phyloP scores from a whole-genome alignment of 2,888 invertebrate species.

The Drosophila robusta region DNA sequence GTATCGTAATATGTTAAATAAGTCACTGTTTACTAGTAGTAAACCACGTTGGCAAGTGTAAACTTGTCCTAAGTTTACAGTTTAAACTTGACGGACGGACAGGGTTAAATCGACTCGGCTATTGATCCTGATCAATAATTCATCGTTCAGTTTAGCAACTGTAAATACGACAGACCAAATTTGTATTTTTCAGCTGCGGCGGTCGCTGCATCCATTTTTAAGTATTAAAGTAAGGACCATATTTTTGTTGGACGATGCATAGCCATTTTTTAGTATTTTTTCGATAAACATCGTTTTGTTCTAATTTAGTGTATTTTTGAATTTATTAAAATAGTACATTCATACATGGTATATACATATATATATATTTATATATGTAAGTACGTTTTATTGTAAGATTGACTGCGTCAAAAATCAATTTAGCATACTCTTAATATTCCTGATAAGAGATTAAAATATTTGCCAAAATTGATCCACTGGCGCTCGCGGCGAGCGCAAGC shows the following conservation, averaged over 20 bases:
- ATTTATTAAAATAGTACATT: conserved; percentile 14
- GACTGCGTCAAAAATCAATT: conserved; percentile 28
- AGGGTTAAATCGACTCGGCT: no score
- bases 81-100: no score
- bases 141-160: no score
- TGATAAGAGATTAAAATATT: conserved; percentile 28
- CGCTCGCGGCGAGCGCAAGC: conserved; percentile 66
- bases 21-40: no score
- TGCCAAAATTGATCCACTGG: conserved; percentile 79
- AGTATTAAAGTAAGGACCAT: background rate
- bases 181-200: background rate
- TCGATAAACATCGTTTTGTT: background rate
- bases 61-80: no score
- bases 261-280: conserved; percentile 17
- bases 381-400: conserved; percentile 2
- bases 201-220: background rate
- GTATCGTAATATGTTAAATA: no score
- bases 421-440: conserved; percentile 22
- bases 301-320: conserved; percentile 21
- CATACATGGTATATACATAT: conserved; percentile 17
- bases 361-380: conserved; percentile 5
- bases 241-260: background rate
- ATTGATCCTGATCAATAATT: no score
- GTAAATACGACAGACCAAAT: background rate
- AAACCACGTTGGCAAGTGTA: no score